Evolutionary conservation across 2,888 invertebrate species (phyloP).

Genomic region (Noctua janthina): DNA sequence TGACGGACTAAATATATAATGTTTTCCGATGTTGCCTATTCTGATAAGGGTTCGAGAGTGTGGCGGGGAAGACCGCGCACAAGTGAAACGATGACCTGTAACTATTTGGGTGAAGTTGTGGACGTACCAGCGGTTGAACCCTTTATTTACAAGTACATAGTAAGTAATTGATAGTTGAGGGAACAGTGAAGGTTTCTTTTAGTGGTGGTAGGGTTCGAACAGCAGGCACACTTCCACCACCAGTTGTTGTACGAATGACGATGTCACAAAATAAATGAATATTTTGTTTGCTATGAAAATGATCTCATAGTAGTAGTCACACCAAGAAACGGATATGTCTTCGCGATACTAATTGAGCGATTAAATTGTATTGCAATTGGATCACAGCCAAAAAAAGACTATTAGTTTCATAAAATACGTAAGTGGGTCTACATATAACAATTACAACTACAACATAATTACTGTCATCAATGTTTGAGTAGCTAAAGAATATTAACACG

Average conservation of each 20-base stretch:
- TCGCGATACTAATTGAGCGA: slow-evolving; percentile 30
- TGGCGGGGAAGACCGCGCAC: no score
- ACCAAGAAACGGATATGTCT: slow-evolving; percentile 9
- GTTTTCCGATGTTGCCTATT: background rate
- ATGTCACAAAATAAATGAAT: background rate
- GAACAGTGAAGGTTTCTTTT: background rate
- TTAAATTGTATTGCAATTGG: slow-evolving; percentile 29
- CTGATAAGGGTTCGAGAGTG: background rate
- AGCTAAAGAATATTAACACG: background rate
- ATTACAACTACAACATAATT: slow-evolving; percentile 5
- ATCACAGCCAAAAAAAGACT: slow-evolving; percentile 25
- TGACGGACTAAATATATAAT: no score
- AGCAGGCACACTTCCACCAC: background rate
- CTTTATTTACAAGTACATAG: no score
- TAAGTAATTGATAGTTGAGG: background rate
- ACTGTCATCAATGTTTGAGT: background rate
- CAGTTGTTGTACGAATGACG: background rate
- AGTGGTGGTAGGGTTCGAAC: background rate
- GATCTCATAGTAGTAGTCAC: slow-evolving; percentile 1
- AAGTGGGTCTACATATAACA: slow-evolving; percentile 5
- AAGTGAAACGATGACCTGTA: background rate
- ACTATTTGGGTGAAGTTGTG: background rate
- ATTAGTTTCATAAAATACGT: slow-evolving; percentile 16
- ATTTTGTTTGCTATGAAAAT: background rate
- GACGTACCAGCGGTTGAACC: background rate